Evolutionary conservation across 2,888 invertebrate species (phyloP).

Genomic region (Ischnura elegans): DNA sequence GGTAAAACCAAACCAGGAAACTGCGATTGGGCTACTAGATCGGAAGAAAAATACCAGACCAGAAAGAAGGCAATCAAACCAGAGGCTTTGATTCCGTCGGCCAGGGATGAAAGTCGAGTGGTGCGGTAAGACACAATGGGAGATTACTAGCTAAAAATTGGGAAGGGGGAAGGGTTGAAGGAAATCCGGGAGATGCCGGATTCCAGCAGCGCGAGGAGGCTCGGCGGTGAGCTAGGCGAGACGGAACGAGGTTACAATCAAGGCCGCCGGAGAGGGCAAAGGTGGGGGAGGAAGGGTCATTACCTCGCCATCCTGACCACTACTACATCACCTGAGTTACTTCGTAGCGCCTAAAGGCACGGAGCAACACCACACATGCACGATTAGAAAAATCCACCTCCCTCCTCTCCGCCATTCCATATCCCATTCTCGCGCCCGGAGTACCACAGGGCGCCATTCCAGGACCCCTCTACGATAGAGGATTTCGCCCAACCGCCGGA

Average conservation of each 20-base stretch:
- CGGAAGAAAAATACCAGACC: not conserved
- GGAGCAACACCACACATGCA: not conserved
- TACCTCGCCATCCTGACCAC: conserved; percentile 20
- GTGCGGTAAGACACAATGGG: not conserved
- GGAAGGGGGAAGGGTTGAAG: not conserved
- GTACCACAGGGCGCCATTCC: not conserved
- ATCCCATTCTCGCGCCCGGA: not conserved
- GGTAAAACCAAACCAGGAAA: no score
- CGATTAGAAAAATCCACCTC: not conserved
- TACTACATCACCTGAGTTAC: conserved; percentile 16
- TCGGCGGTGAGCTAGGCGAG: not conserved
- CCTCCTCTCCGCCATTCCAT: not conserved
- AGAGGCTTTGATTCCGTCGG: not conserved
- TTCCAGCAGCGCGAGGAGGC: not conserved
- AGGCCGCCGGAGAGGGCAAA: not conserved
- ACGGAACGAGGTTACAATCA: conserved; percentile 4
- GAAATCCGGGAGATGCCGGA: not conserved
- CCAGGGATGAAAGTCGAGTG: not conserved
- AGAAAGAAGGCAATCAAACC: conserved; percentile 10
- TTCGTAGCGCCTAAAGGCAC: not conserved
- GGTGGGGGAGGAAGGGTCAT: not conserved
- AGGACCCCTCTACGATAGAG: not conserved
- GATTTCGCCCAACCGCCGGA: conserved; percentile 31
- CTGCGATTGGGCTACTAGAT: no score
- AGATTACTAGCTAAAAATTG: not conserved